Evolutionary conservation across 2,888 invertebrate genomes (phyloP).

Genomic region (Diogma glabrata): DNA sequence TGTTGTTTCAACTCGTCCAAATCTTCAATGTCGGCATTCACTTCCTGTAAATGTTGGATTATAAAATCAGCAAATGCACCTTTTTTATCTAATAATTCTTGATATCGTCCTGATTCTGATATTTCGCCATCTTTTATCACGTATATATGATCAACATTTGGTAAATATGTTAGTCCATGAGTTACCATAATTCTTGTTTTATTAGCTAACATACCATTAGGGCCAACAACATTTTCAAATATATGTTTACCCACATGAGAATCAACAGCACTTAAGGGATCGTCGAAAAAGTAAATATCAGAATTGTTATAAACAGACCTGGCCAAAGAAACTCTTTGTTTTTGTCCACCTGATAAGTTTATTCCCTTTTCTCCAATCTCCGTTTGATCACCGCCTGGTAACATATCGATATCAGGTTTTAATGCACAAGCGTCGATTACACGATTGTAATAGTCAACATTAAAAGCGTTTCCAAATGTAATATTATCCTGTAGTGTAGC

Average conservation of each 20-base stretch:
- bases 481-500: conserved; percentile 88
- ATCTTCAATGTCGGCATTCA: conserved; percentile 42
- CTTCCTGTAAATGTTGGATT: conserved; percentile 65
- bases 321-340: conserved; percentile 82
- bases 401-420: conserved; percentile 79
- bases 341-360: conserved; percentile 65
- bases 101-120: conserved; percentile 82
- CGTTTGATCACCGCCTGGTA: conserved; percentile 92
- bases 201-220: conserved; percentile 56
- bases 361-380: conserved; percentile 98
- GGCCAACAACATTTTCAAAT: conserved; percentile 86
- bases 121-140: conserved; percentile 81
- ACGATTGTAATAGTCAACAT: conserved; percentile 59
- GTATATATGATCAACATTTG: conserved; percentile 79
- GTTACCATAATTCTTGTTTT: conserved; percentile 90
- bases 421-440: conserved; percentile 87
- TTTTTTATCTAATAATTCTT: conserved; percentile 73
- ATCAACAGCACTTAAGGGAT: conserved; percentile 93
- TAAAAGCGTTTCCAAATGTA: conserved; percentile 67
- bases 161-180: conserved; percentile 86
- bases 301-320: conserved; percentile 82
- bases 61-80: conserved; percentile 79
- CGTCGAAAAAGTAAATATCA: conserved; percentile 87
- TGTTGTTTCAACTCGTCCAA: conserved; percentile 64
- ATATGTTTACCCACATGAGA: conserved; percentile 96